Base-by-base conservation (phyloP, 1,140 invertebrate species). In the Hypothenemus hampei region DNA sequence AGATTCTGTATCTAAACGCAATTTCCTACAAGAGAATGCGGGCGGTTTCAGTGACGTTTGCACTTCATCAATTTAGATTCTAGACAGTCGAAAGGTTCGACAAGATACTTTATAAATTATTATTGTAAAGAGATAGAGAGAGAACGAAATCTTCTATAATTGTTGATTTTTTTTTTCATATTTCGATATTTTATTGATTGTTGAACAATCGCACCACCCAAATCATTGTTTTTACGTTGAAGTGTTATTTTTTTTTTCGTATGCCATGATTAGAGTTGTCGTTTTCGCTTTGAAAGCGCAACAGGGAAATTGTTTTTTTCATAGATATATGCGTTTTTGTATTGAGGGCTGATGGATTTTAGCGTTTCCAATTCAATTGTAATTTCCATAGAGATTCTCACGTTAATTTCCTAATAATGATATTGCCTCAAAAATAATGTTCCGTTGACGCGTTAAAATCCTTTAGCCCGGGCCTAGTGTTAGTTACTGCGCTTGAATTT, bases 401-500 rank as follows among this genome's bases (percentile, higher is more conserved):
- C n/a, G n/a, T n/a, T n/a, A n/a, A n/a, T n/a, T n/a, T n/a, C n/a
- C n/a, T n/a, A n/a, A n/a, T n/a, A n/a, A n/a, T n/a, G n/a, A n/a
- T n/a, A n/a, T n/a, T n/a, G n/a, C n/a, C n/a, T n/a, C n/a, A n/a
- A n/a, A n/a, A n/a, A n/a, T n/a, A n/a, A n/a, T n/a, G n/a, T n/a
- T n/a, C n/a, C n/a, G n/a, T n/a, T n/a, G n/a, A n/a, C n/a, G n/a
- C n/a, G n/a, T n/a, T n/a, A n/a, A n/a, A n/a, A n/a, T 37, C 16
- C n/a, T 37, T 37, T n/a, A 36, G 45, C 19, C 53, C 15, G 22
- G 45, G 53, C 53, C 53, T 56, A 56, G 53, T 47, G 26, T 61
- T 51, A 60, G 52, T 51, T 50, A 50, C 58, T 44, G 55, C 49
- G 55, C 58, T 64, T 62, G 50, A 59, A 58, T 64, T 65, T 52